These are phyloP conservation scores for Xanthorhoe designata DNA, from an alignment of 2,888 invertebrate species.

Conservation along the genomic window DNA sequence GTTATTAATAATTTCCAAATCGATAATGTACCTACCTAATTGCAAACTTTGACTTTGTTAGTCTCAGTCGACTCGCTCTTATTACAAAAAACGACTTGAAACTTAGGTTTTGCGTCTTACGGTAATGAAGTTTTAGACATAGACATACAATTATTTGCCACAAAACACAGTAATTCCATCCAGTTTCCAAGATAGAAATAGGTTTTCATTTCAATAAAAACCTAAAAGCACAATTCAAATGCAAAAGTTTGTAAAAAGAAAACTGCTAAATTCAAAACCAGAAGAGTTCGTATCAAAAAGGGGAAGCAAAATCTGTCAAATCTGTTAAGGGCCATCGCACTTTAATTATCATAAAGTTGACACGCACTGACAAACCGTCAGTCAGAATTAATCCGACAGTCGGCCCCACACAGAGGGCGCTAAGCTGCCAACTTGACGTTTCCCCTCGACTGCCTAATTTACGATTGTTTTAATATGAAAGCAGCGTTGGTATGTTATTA, in stretches of 20 bases:
- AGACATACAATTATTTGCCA: no score
- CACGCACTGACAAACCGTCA: conserved; percentile 68
- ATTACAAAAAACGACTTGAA: no score
- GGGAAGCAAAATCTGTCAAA: conserved; percentile 50
- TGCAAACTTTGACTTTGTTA: no score
- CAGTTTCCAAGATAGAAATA: no score
- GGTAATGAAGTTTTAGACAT: no score
- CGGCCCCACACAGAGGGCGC: conserved; percentile 66
- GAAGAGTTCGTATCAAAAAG: conserved; percentile 1
- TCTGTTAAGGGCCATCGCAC: conserved; percentile 55
- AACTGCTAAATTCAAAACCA: background rate
- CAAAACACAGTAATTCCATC: no score
- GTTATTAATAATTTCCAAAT: no score
- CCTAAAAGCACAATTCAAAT: background rate
- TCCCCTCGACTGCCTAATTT: conserved; percentile 54
- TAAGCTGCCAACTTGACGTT: conserved; percentile 49
- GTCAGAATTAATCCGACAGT: conserved; percentile 66
- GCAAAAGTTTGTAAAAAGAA: background rate
- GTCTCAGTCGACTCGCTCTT: no score
- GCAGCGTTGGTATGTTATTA: conserved; percentile 42
- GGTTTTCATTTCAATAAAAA: background rate
- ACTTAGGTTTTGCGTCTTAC: no score
- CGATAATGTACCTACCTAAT: no score
- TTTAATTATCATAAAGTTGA: conserved; percentile 69
- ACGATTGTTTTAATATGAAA: conserved; percentile 53